Conservation (phyloP, 2,888 invertebrate species). For the Eilema depressum region DNA sequence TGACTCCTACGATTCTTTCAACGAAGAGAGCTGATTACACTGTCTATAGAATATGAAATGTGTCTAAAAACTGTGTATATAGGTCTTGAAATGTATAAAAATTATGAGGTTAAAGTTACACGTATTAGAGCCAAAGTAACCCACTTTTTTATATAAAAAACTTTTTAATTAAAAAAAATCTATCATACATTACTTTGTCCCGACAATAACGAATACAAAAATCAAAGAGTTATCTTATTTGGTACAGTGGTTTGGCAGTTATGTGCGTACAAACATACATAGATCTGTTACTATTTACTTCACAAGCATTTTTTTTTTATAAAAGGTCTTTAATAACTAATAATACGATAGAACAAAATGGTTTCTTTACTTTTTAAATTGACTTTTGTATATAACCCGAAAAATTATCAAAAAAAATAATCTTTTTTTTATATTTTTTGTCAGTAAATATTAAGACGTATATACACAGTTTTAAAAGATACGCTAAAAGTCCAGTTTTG, state of each 20-base stretch:
- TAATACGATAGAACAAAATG: not conserved
- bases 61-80: constrained; percentile 12
- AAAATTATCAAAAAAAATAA: constrained; percentile 7
- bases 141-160: too few species aligned
- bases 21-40: constrained; percentile 70
- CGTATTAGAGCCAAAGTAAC: not conserved
- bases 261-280: too few species aligned
- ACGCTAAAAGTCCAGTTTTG: constrained; percentile 29
- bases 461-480: constrained; percentile 30
- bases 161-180: too few species aligned
- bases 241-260: too few species aligned
- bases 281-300: too few species aligned
- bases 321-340: too few species aligned
- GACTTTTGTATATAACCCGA: not conserved
- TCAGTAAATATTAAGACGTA: not conserved
- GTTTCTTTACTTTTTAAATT: not conserved
- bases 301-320: not conserved
- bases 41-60: constrained; percentile 24
- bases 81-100: not conserved
- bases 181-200: too few species aligned
- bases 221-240: too few species aligned
- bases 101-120: not conserved
- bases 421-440: not conserved
- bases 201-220: too few species aligned
- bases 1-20: constrained; percentile 54